Evolutionary conservation across 2,888 invertebrate genomes (phyloP).

Genomic region (Ceraclea dissimilis): DNA sequence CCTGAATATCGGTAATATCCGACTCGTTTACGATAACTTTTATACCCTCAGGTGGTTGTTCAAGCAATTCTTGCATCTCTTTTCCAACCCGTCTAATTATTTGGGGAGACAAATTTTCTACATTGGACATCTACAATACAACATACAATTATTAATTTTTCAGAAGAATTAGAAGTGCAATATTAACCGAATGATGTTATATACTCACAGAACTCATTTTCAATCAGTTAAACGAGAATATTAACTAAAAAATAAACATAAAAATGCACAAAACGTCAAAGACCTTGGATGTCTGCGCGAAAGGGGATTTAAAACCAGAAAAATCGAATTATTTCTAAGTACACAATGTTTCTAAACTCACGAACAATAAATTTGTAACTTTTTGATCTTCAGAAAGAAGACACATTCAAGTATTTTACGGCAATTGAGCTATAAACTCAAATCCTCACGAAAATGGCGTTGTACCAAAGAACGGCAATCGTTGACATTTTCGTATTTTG

Average conservation of each 20-base stretch:
- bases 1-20: constrained; percentile 90
- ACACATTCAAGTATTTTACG: too few species aligned
- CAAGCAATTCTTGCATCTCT: constrained; percentile 78
- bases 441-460: background rate
- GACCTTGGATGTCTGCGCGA: background rate
- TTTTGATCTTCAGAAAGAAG: too few species aligned
- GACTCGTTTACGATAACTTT: constrained; percentile 84
- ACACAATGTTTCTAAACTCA: too few species aligned
- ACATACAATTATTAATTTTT: background rate
- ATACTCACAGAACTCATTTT: constrained; percentile 21
- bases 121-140: constrained; percentile 61
- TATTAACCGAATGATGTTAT: background rate
- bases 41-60: constrained; percentile 84
- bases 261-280: background rate
- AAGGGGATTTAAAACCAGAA: too few species aligned
- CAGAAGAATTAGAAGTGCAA: background rate
- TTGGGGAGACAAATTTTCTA: constrained; percentile 93
- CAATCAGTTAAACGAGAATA: background rate
- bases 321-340: too few species aligned
- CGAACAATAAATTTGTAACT: too few species aligned
- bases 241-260: background rate
- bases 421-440: background rate
- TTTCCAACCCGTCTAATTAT: constrained; percentile 79
- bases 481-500: constrained; percentile 2
- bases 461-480: background rate